phyloP scores from a whole-genome alignment of 1,140 invertebrate species.

The Camponotus floridanus region DNA sequence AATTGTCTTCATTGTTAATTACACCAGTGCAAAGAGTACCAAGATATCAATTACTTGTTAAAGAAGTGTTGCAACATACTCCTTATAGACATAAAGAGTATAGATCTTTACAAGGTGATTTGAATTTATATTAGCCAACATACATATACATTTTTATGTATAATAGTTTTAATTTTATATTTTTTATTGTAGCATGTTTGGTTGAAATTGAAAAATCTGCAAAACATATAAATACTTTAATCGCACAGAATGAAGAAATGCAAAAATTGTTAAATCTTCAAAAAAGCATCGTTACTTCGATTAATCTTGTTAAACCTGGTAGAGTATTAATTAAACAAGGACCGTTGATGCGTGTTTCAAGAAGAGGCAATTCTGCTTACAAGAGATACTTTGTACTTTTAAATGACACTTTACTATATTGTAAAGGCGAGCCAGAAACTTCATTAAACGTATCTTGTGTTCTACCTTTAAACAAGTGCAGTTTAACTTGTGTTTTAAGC shows the following conservation, averaged over 20 bases:
- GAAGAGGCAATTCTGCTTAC: slow-evolving; percentile 86
- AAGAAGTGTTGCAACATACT: slow-evolving; percentile 90
- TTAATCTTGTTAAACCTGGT: slow-evolving; percentile 90
- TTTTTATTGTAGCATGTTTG: slow-evolving; percentile 87
- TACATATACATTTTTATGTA: slow-evolving; percentile 1
- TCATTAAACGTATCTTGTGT: slow-evolving; percentile 87
- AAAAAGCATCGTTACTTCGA: slow-evolving; percentile 87
- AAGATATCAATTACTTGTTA: slow-evolving; percentile 90
- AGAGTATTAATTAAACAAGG: slow-evolving; percentile 91
- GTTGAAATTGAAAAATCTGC: slow-evolving; percentile 90
- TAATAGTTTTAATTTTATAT: slow-evolving; percentile 15
- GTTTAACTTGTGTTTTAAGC: slow-evolving; percentile 86
- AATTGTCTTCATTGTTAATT: slow-evolving; percentile 91
- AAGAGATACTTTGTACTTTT: slow-evolving; percentile 86
- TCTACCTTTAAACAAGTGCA: slow-evolving; percentile 89
- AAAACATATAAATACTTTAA: slow-evolving; percentile 90
- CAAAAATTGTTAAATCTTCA: slow-evolving; percentile 90
- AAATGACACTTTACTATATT: slow-evolving; percentile 87
- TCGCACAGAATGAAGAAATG: slow-evolving; percentile 91
- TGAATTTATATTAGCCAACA: slow-evolving; percentile 23
- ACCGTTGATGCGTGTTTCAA: slow-evolving; percentile 89
- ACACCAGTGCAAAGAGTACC: slow-evolving; percentile 92
- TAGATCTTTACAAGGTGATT: slow-evolving; percentile 84
- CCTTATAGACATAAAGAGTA: slow-evolving; percentile 88
- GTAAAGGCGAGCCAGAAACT: slow-evolving; percentile 86